Conservation (phyloP, 2,888 invertebrate genomes). For the Scaptomyza polygonia region DNA sequence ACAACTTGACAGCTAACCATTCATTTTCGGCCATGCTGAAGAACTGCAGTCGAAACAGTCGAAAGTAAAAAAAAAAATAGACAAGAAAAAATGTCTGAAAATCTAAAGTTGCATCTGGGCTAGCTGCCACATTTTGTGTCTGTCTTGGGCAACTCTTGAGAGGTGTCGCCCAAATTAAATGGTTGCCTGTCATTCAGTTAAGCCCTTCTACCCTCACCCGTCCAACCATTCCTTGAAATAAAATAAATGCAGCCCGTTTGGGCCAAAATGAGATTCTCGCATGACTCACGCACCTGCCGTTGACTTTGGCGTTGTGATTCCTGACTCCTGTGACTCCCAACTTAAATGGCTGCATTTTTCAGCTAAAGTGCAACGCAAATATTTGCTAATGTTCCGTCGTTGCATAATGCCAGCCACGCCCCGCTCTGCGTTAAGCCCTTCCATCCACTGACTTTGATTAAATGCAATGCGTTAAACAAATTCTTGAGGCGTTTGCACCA, state of each 20-base stretch:
- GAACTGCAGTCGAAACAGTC: conserved; percentile 24
- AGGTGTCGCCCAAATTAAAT: conserved; percentile 67
- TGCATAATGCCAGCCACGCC: conserved; percentile 53
- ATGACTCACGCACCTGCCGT: conserved; percentile 64
- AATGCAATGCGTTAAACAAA: conserved; percentile 70
- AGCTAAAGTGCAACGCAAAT: conserved; percentile 76
- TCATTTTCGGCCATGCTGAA: conserved; percentile 51
- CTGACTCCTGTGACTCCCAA: conserved; percentile 22
- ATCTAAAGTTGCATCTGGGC: conserved; percentile 26
- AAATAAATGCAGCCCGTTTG: conserved; percentile 27
- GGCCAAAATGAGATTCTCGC: conserved; percentile 61
- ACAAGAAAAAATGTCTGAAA: conserved; percentile 23
- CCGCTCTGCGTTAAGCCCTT: neutral
- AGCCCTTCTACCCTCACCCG: neutral
- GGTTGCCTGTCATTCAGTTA: conserved; percentile 47
- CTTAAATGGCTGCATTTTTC: conserved; percentile 70
- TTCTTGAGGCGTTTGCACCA: conserved; percentile 60
- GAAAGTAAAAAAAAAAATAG: conserved; percentile 4
- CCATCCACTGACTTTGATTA: conserved; percentile 65
- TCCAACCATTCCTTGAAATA: neutral
- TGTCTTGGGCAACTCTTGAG: conserved; percentile 27
- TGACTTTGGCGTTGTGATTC: neutral
- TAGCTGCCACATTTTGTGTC: conserved; percentile 17
- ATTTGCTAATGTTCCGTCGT: conserved; percentile 74
- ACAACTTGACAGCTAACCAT: conserved; percentile 75